Percentiles rank a stretch among this genome's conserved stretches.
Conservation (phyloP, 2,113 vertebrate genomes). For the Apus apus region DNA sequence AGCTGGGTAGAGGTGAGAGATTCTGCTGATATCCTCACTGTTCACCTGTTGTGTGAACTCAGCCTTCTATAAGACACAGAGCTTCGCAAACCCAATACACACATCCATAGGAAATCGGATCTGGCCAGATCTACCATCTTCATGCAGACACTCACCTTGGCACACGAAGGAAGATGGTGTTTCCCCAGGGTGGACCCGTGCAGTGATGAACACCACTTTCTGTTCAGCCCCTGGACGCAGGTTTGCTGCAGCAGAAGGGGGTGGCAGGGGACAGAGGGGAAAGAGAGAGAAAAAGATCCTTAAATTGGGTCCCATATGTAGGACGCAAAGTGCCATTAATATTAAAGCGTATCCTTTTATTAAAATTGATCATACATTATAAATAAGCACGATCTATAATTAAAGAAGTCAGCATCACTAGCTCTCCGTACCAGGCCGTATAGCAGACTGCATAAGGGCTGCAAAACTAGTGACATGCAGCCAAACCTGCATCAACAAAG, state of each 20-base stretch:
- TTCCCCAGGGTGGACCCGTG: constrained; percentile 96
- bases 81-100: fast-evolving
- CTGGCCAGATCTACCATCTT: not conserved
- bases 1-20: not conserved
- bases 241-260: constrained; percentile 76
- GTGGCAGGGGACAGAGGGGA: not conserved
- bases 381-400: not conserved
- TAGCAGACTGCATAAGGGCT: not conserved
- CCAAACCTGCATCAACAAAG: not conserved
- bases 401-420: not conserved
- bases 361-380: constrained; percentile 16
- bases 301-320: not conserved
- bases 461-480: not conserved
- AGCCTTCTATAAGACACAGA: not conserved
- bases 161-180: constrained; percentile 96
- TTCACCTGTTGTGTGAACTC: not conserved
- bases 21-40: not conserved
- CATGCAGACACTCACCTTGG: constrained; percentile 86
- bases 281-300: constrained; percentile 2
- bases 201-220: constrained; percentile 93
- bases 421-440: not conserved
- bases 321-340: not conserved
- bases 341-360: constrained; percentile 22
- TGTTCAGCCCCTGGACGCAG: constrained; percentile 84
- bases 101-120: not conserved